phyloP scores from a whole-genome alignment of 1,140 invertebrate genomes.

The Calosoma granatense region DNA sequence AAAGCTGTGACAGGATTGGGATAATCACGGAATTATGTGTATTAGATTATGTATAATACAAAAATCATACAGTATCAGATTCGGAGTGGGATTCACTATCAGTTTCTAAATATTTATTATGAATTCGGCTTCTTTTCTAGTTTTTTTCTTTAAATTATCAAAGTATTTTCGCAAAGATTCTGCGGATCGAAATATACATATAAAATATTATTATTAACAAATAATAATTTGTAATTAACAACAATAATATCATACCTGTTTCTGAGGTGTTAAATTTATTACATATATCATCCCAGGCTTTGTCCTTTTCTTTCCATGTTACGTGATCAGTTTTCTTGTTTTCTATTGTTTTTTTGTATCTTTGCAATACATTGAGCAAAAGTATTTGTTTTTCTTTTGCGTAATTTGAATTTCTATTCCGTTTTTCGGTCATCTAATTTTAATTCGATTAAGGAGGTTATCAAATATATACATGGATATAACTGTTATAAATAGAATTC shows the following conservation, averaged over 20 bases:
- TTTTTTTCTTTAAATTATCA: not conserved
- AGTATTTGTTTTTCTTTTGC: not conserved
- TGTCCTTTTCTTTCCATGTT: constrained; percentile 13
- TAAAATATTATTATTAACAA: not conserved
- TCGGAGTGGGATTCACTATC: too few species aligned
- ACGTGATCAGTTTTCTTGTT: constrained; percentile 16
- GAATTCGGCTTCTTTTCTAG: too few species aligned
- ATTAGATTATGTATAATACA: too few species aligned
- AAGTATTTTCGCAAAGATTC: not conserved
- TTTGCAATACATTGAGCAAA: not conserved
- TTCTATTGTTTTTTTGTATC: constrained; percentile 16
- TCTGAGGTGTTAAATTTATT: too few species aligned
- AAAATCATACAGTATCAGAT: too few species aligned
- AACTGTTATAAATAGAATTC: too few species aligned
- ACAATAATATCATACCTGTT: not conserved
- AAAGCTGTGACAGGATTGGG: too few species aligned
- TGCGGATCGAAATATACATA: not conserved
- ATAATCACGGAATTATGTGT: too few species aligned
- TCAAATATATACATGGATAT: too few species aligned
- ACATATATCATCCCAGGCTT: too few species aligned
- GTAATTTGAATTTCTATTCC: not conserved
- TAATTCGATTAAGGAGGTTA: too few species aligned
- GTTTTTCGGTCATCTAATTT: not conserved
- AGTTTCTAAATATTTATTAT: too few species aligned
- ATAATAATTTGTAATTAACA: not conserved